Evolutionary conservation across 2,113 vertebrate species (phyloP).

Genomic region (Micromys minutus): DNA sequence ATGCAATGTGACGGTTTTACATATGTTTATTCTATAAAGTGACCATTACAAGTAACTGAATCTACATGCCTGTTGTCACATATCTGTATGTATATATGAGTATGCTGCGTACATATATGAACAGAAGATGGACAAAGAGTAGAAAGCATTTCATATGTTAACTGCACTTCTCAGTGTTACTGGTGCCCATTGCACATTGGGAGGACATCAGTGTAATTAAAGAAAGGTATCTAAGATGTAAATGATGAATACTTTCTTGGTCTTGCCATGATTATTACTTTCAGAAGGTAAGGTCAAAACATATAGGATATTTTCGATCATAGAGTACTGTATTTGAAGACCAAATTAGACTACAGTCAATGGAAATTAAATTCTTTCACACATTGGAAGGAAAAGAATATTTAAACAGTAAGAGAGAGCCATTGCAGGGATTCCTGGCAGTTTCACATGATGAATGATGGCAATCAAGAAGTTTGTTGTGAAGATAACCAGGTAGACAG

Average conservation of each 20-base stretch:
- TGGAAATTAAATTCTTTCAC: constrained; percentile 28
- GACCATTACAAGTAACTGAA: not conserved
- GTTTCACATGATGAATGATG: not conserved
- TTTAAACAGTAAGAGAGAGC: not conserved
- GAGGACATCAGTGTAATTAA: not conserved
- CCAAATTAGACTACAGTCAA: not conserved
- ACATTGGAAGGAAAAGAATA: not conserved
- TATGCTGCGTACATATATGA: not conserved
- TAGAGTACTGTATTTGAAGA: not conserved
- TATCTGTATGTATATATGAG: not conserved
- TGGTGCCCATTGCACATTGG: not conserved
- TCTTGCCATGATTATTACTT: not conserved
- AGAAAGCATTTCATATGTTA: not conserved
- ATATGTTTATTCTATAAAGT: not conserved
- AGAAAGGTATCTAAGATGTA: not conserved
- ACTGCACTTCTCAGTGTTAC: not conserved
- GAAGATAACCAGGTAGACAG: constrained; percentile 62
- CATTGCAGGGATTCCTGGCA: not conserved
- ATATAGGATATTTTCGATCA: not conserved
- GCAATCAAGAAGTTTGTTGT: constrained; percentile 48
- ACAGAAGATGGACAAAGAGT: not conserved
- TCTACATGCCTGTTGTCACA: not conserved
- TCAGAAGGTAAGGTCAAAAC: constrained; percentile 20
- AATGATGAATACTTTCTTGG: not conserved
- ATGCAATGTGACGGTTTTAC: not conserved